phyloP scores from a whole-genome alignment of 2,113 vertebrate species.

The Polypterus bichir region DNA sequence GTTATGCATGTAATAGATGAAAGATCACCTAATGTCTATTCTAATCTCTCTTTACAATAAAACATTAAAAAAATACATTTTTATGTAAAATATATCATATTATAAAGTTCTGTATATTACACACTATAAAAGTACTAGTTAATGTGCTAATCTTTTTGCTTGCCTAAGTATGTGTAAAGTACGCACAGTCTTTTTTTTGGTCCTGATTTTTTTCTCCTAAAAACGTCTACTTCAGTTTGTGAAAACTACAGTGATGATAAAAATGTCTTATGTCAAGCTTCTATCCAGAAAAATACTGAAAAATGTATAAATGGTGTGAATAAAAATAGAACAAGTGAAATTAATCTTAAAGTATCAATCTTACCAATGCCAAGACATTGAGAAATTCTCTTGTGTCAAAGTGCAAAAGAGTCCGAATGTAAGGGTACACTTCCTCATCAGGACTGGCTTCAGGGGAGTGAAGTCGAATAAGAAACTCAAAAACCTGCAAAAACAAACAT shows the following conservation, averaged over 20 bases:
- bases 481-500: slow-evolving; percentile 54
- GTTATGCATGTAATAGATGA: too few species aligned
- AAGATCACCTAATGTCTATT: too few species aligned
- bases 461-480: slow-evolving; percentile 91
- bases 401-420: slow-evolving; percentile 76
- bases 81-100: too few species aligned
- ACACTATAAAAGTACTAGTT: too few species aligned
- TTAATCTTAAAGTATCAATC: slow-evolving; percentile 15
- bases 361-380: slow-evolving; percentile 91
- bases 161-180: too few species aligned
- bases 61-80: too few species aligned
- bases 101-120: too few species aligned
- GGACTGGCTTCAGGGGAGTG: slow-evolving; percentile 64
- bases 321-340: too few species aligned
- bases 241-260: accelerated
- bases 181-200: too few species aligned
- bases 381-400: slow-evolving; percentile 94
- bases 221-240: not conserved
- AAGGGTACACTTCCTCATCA: slow-evolving; percentile 86
- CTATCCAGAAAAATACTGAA: too few species aligned
- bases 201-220: not conserved
- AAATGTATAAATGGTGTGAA: not conserved
- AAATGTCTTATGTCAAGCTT: accelerated
- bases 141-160: too few species aligned
- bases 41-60: too few species aligned